phyloP scores from a whole-genome alignment of 2,888 invertebrate species.

The Aspidiotus rigidus region DNA sequence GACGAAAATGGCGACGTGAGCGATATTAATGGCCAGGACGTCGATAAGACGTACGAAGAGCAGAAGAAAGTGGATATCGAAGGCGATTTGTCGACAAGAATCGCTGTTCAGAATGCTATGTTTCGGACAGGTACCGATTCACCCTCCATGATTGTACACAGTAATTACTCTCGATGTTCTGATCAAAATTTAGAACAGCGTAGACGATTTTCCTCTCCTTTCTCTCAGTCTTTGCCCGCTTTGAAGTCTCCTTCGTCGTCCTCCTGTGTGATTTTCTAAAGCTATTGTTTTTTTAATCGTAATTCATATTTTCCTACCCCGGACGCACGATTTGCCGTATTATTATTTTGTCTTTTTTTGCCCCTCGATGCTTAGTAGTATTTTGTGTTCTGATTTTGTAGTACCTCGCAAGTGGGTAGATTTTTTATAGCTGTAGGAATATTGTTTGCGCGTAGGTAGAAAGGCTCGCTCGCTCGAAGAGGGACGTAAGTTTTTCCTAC shows the following conservation, averaged over 20 bases:
- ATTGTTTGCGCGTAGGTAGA: too few species aligned
- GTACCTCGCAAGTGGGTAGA: too few species aligned
- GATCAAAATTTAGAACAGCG: slow-evolving; percentile 20
- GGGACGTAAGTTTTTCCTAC: too few species aligned
- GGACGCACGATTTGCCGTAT: slow-evolving; percentile 3
- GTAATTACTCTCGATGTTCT: slow-evolving; percentile 14
- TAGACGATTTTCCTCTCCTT: slow-evolving; percentile 21
- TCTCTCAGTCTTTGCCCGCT: slow-evolving; percentile 14
- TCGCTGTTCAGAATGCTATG: slow-evolving; percentile 25
- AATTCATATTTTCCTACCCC: not conserved
- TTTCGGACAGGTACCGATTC: slow-evolving; percentile 32
- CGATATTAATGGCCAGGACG: too few species aligned
- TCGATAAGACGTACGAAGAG: slow-evolving; percentile 6
- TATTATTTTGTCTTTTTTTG: slow-evolving; percentile 24
- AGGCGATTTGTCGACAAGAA: slow-evolving; percentile 6
- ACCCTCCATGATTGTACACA: slow-evolving; percentile 18
- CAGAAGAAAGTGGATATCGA: slow-evolving; percentile 17
- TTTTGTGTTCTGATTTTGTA: too few species aligned
- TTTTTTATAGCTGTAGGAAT: too few species aligned
- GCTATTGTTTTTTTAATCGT: not conserved
- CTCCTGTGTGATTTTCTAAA: slow-evolving; percentile 19
- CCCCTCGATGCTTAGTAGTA: not conserved
- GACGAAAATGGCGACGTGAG: slow-evolving; percentile 16
- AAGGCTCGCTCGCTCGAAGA: too few species aligned
- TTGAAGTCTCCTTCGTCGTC: slow-evolving; percentile 17